Conservation (phyloP, 2,113 vertebrate genomes). For the Chaetodon auriga region DNA sequence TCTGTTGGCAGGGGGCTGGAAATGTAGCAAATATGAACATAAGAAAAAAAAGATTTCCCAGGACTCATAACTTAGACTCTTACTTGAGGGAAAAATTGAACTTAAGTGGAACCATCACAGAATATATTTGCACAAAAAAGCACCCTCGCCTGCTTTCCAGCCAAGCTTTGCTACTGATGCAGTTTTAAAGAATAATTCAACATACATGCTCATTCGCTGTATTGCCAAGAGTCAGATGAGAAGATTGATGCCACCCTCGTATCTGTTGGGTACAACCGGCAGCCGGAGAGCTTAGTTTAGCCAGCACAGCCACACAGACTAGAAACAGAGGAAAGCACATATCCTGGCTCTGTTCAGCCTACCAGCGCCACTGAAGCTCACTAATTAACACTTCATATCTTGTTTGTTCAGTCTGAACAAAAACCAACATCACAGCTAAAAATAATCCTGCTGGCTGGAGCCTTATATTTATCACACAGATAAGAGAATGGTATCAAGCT, state of each 20-base stretch:
- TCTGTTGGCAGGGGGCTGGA: conserved; percentile 14
- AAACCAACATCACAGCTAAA: neutral
- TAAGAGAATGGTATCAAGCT: neutral
- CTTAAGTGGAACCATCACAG: neutral
- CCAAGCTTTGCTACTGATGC: neutral
- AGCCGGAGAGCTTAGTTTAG: neutral
- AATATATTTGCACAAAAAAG: conserved; percentile 2
- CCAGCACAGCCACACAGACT: neutral
- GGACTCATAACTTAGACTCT: neutral
- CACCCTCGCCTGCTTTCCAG: neutral
- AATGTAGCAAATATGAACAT: conserved; percentile 19
- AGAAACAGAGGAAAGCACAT: neutral
- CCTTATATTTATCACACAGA: neutral
- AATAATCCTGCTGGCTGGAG: neutral
- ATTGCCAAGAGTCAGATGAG: neutral
- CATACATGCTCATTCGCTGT: neutral
- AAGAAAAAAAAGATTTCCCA: conserved; percentile 30
- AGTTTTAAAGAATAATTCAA: neutral
- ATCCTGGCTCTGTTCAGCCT: neutral
- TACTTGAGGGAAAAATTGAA: neutral
- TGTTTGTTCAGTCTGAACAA: neutral
- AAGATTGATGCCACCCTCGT: neutral
- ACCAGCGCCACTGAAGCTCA: neutral
- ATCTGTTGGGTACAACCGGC: too few relatives aligned
- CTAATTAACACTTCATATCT: too few relatives aligned